These are phyloP conservation scores for Sorex maritimensis DNA, from an alignment of 2,797 vertebrate genomes.

Conservation along the genomic window DNA sequence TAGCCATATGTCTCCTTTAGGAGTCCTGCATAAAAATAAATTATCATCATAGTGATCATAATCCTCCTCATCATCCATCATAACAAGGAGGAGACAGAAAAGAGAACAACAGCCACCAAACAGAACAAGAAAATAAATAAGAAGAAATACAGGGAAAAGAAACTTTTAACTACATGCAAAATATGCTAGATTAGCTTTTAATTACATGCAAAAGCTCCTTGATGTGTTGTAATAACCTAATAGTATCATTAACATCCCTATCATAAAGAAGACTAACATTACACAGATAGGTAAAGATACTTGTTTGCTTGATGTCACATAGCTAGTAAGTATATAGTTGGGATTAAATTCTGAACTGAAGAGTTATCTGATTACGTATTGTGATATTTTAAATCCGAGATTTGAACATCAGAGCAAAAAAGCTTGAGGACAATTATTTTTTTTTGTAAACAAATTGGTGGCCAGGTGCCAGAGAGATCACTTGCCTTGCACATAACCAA, in stretches of 20 bases:
- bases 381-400: neutral
- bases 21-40: neutral
- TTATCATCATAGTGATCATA: neutral
- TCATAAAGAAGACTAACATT: neutral
- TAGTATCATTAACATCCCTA: neutral
- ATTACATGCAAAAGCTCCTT: neutral
- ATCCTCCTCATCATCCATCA: too few relatives aligned
- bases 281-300: neutral
- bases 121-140: too few relatives aligned
- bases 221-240: neutral
- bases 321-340: neutral
- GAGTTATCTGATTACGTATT: neutral
- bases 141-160: neutral
- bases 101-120: too few relatives aligned
- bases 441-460: neutral
- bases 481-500: too few relatives aligned
- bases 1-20: neutral
- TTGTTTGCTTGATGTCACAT: neutral
- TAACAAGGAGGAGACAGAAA: too few relatives aligned
- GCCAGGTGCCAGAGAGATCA: too few relatives aligned
- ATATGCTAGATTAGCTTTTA: neutral
- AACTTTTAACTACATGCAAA: neutral
- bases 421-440: neutral
- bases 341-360: neutral
- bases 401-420: neutral